phyloP scores from a whole-genome alignment of 2,888 invertebrate species.

The Nesidiocoris tenuis region DNA sequence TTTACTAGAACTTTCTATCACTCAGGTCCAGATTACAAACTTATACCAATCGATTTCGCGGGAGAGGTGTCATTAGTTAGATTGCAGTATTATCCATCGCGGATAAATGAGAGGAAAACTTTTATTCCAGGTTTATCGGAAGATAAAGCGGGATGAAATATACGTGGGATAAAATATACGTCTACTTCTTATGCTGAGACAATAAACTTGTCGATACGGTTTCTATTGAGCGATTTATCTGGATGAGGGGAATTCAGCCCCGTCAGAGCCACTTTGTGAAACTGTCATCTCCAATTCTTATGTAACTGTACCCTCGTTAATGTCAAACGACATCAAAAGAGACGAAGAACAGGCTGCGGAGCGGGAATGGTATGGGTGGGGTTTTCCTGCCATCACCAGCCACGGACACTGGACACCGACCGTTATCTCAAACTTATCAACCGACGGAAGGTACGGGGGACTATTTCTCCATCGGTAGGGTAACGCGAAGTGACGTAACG shows the following conservation, averaged over 20 bases:
- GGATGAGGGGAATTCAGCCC: background rate
- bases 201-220: background rate
- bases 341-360: too few relatives aligned
- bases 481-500: background rate
- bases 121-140: too few relatives aligned
- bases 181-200: too few relatives aligned
- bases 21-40: too few relatives aligned
- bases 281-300: constrained; percentile 26
- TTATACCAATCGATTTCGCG: too few relatives aligned
- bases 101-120: too few relatives aligned
- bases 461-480: background rate
- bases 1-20: too few relatives aligned
- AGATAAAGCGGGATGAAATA: too few relatives aligned
- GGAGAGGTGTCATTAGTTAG: too few relatives aligned
- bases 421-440: background rate
- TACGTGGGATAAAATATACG: too few relatives aligned
- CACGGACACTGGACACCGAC: background rate
- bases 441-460: background rate
- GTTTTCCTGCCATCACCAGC: background rate
- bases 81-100: too few relatives aligned
- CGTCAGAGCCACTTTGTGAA: constrained; percentile 14
- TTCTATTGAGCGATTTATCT: background rate
- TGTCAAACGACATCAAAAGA: constrained; percentile 22
- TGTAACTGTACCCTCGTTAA: constrained; percentile 34
- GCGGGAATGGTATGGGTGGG: background rate